phyloP scores from a whole-genome alignment of 2,888 invertebrate species.

The Crepidodera aurea region DNA sequence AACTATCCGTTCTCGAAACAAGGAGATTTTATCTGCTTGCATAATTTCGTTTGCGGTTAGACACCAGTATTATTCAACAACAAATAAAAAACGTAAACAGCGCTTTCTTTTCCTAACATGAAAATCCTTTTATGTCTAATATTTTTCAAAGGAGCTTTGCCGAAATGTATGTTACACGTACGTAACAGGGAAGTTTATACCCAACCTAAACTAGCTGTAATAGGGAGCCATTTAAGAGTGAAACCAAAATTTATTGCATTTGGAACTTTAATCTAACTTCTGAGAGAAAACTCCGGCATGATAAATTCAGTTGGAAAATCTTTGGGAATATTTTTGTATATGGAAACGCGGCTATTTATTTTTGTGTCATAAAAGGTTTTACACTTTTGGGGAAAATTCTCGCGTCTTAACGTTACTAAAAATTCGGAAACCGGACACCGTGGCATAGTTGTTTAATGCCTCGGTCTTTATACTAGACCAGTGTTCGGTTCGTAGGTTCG shows the following conservation, averaged over 20 bases:
- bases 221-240: slow-evolving; percentile 32
- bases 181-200: slow-evolving; percentile 26
- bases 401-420: too few relatives aligned
- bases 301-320: slow-evolving; percentile 7
- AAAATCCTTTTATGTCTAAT: slow-evolving; percentile 31
- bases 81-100: slow-evolving; percentile 11
- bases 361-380: too few relatives aligned
- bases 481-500: too few relatives aligned
- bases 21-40: slow-evolving; percentile 14
- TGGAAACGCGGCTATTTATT: not conserved
- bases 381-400: too few relatives aligned
- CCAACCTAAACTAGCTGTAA: slow-evolving; percentile 28
- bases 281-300: not conserved
- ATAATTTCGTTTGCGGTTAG: slow-evolving; percentile 13
- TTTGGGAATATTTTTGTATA: not conserved
- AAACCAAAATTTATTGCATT: slow-evolving; percentile 20
- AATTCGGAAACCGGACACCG: too few relatives aligned
- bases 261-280: slow-evolving; percentile 11
- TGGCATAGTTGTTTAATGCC: too few relatives aligned
- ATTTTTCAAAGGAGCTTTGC: slow-evolving; percentile 24
- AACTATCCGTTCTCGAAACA: not conserved
- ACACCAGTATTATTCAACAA: slow-evolving; percentile 5
- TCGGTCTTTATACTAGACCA: too few relatives aligned
- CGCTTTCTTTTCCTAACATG: slow-evolving; percentile 20
- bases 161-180: slow-evolving; percentile 26